These are phyloP conservation scores for Electrona antarctica DNA, from an alignment of 2,113 vertebrate genomes.

Conservation along the genomic window DNA sequence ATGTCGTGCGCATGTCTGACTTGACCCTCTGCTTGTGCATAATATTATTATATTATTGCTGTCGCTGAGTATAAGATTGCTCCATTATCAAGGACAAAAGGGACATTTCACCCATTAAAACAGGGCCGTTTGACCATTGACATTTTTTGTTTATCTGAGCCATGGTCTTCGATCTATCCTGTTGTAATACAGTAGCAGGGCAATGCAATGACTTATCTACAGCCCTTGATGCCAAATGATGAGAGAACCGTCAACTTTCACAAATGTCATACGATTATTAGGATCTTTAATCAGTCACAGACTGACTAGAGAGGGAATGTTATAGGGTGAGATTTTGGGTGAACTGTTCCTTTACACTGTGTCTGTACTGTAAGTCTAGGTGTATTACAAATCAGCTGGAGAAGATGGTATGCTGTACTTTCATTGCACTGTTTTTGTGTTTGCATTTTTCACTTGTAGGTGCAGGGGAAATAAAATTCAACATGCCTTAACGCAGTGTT, in stretches of 20 bases:
- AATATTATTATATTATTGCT: constrained; percentile 53
- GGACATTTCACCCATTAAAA: constrained; percentile 42
- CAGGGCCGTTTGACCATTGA: constrained; percentile 27
- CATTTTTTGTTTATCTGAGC: background rate
- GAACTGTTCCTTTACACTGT: constrained; percentile 40
- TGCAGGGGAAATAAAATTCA: constrained; percentile 73
- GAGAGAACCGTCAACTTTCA: constrained; percentile 20
- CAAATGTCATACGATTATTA: background rate
- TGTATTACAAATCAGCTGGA: constrained; percentile 38
- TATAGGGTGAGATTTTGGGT: constrained; percentile 31
- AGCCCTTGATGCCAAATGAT: constrained; percentile 11
- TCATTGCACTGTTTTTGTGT: constrained; percentile 27
- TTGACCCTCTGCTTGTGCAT: constrained; percentile 61
- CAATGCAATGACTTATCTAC: background rate
- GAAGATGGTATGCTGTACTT: constrained; percentile 34
- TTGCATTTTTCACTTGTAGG: constrained; percentile 68
- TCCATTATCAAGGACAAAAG: constrained; percentile 39
- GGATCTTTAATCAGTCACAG: constrained; percentile 22
- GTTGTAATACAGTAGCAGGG: constrained; percentile 37
- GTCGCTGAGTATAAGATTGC: constrained; percentile 33
- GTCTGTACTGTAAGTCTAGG: constrained; percentile 44
- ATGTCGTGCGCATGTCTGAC: constrained; percentile 79
- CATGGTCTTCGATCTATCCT: constrained; percentile 27
- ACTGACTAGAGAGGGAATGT: constrained; percentile 33
- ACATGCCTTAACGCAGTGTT: constrained; percentile 66